phyloP scores from a whole-genome alignment of 2,797 vertebrate species.

The Chaunax sp. region DNA sequence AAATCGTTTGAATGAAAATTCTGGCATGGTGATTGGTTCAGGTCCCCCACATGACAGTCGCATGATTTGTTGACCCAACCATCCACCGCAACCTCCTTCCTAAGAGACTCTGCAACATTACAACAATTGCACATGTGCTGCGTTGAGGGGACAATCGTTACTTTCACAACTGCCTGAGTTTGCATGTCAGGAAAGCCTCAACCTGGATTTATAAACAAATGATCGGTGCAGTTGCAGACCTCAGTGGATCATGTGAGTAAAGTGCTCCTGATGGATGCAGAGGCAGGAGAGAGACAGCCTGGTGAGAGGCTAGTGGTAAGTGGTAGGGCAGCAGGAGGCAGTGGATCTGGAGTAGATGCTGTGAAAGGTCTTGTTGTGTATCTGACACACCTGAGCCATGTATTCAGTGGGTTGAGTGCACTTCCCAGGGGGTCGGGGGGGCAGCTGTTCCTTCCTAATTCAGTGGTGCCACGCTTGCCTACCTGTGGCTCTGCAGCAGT shows the following conservation, averaged over 20 bases:
- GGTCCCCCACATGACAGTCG: neutral
- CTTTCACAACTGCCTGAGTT: neutral
- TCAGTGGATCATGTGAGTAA: neutral
- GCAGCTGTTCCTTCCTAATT: slow-evolving; percentile 75
- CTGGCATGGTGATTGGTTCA: neutral
- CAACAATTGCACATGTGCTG: neutral
- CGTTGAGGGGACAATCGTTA: too few relatives aligned
- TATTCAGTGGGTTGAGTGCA: slow-evolving; percentile 39
- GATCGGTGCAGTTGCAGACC: neutral
- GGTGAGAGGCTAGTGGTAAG: slow-evolving; percentile 57
- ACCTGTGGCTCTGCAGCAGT: slow-evolving; percentile 77
- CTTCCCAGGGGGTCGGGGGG: slow-evolving; percentile 63
- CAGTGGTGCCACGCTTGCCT: slow-evolving; percentile 63
- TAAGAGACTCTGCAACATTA: neutral
- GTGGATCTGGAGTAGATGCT: slow-evolving; percentile 53
- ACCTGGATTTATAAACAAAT: neutral
- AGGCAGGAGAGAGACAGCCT: slow-evolving; percentile 24
- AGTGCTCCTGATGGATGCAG: slow-evolving; percentile 25
- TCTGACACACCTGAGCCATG: slow-evolving; percentile 77
- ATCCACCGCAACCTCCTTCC: too few relatives aligned
- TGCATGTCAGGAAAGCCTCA: neutral
- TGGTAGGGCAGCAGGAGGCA: slow-evolving; percentile 61
- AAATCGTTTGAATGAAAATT: neutral
- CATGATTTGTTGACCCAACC: neutral
- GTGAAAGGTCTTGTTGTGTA: slow-evolving; percentile 55